Evolutionary conservation across 2,797 vertebrate species (phyloP), one percentile per base, ranked within the genome.

Genomic region (Characodon lateralis): DNA sequence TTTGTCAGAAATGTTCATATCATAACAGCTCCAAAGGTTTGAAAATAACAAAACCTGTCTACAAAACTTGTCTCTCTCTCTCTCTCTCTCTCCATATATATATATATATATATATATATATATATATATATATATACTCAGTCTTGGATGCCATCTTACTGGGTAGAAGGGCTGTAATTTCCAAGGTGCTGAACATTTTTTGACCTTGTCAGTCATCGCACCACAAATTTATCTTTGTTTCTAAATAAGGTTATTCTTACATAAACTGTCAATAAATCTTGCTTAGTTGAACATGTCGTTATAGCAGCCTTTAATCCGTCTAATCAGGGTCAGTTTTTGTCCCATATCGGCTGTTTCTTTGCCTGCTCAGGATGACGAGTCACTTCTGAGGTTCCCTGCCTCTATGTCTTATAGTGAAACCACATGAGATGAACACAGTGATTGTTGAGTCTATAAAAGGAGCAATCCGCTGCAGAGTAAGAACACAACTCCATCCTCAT

Each of bases 401-500:
- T 31, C 87, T 71, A 74, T 31, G 73, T 80, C 68, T 77, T 78
- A 8, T 6, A 63, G 59, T 79, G 61, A 82, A 85, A 80, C 94
- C 94, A 94, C 95, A 94, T 93, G 35, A 93, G 87, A 92, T 77
- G 14, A 59, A 59, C 66, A 35, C 81, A 73, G 81, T 70, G 79
- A 87, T 85, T 80, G 70, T 41, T 0, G 75, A 73, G 79, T 86
- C 92, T 94, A 93, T 89, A 94, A 93, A 94, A 59, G 74, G 87
- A 92, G 82, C 81, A 68, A 76, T 74, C 41, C 7, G n/a, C 73
- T 77, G 83, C 48, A 80, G 63, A 78, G 80, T 61, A 16, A 41
- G 28, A 79, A 85, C 94, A 83, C 92, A 88, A 78, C 78, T 84
- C 83, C 55, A 56, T 85, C 80, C 73, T 87, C 79, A 79, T 31